Base-by-base conservation (phyloP, 1,140 invertebrate genomes). In the Drosophila rhopaloa region DNA sequence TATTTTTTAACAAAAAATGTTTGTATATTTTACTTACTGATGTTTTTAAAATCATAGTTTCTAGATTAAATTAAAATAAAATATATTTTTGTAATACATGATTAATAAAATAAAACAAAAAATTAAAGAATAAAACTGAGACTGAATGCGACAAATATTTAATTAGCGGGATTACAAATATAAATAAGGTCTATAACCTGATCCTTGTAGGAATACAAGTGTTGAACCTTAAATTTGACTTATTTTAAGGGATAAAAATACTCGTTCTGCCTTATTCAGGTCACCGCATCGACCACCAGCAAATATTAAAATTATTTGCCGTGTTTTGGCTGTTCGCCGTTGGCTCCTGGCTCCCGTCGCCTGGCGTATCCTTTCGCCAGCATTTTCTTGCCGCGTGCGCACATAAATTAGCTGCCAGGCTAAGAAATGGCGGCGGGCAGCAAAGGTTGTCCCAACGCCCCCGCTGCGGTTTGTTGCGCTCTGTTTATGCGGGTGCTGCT, bases 341-440 rank as follows among this genome's bases (percentile, higher is more conserved):
- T 4, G 13, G 29, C 16, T 51, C 14, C 43, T 50, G 44, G 51
- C 56, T 41, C 51, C 37, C 24, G 51, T 48, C 56, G 11, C 68
- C 59, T 67, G 70, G 76, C 58, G 78, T 88, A 86, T 86, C 79
- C 79, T 89, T 88, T 88, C 61, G 73, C 80, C 65, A 72, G 80
- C 84, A 89, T 79, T 90, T 89, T 90, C 77, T 81, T 89, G 70
- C 85, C 74, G 77, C 85, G 62, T 85, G 85, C 84, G 77, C 85
- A 90, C 84, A 89, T 89, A 89, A 89, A 89, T 89, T 89, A 89
- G 84, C 85, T 84, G 84, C 85, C 84, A 89, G 71, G 80, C 85
- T 90, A 81, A 89, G 84, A 89, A 89, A 89, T 89, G 81, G 76
- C 78, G 72, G 43, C 77, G 84, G 73, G 72, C 84, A 89, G 80